Conservation (phyloP, 2,113 vertebrate species). For the Cisticola juncidis region DNA sequence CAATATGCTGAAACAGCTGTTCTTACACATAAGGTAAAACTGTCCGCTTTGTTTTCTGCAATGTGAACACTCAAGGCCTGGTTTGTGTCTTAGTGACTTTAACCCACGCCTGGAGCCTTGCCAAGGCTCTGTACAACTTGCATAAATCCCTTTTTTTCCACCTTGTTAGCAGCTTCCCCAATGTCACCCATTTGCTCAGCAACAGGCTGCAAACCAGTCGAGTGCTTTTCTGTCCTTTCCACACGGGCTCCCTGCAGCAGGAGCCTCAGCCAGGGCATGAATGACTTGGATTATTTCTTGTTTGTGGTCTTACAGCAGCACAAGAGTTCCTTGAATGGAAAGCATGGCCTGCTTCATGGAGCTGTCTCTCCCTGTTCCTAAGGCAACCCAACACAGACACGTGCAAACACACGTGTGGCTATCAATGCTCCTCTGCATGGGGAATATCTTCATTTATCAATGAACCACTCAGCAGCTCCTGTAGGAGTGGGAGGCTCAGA, state of each 20-base stretch:
- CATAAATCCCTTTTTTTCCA: neutral
- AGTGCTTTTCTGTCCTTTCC: neutral
- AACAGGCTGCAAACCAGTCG: neutral
- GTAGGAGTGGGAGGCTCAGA: neutral
- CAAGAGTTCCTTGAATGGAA: neutral
- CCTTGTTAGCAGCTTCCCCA: neutral
- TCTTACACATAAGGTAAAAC: neutral
- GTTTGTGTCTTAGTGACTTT: neutral
- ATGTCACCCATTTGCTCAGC: neutral
- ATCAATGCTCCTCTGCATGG: neutral
- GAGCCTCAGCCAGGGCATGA: neutral
- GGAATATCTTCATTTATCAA: neutral
- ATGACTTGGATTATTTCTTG: neutral
- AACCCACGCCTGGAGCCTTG: neutral
- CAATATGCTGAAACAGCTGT: slow-evolving; percentile 65
- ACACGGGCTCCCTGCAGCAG: neutral
- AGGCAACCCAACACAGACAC: slow-evolving; percentile 1
- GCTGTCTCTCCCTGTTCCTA: slow-evolving; percentile 5
- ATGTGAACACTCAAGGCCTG: neutral
- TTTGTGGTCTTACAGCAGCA: neutral
- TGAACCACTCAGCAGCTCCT: neutral
- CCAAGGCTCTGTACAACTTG: neutral
- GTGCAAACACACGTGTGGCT: neutral
- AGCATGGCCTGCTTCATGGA: neutral
- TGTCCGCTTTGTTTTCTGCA: neutral